Percentiles rank a stretch among this genome's conserved stretches.
Conservation (phyloP, 2,113 vertebrate genomes). For the Fulica atra region DNA sequence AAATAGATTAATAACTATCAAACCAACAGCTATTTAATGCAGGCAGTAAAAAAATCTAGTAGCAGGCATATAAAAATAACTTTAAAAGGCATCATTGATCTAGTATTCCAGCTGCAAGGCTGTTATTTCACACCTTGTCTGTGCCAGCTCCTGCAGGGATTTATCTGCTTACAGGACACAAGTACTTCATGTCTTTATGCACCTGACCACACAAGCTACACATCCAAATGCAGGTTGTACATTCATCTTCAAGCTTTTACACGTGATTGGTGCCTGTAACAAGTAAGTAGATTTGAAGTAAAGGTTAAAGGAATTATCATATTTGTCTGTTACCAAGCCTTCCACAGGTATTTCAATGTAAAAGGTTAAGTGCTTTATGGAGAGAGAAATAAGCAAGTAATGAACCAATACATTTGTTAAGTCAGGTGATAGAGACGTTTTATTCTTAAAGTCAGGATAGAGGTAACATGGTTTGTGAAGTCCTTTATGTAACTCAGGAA, state of each 20-base stretch:
- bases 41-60: not conserved
- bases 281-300: not conserved
- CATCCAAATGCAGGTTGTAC: not conserved
- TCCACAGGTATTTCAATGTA: not conserved
- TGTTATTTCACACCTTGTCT: conserved; percentile 12
- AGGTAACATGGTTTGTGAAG: not conserved
- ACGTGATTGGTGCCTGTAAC: not conserved
- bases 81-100: not conserved
- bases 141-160: not conserved
- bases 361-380: not conserved
- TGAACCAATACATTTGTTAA: not conserved
- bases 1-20: not conserved
- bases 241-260: not conserved
- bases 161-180: not conserved
- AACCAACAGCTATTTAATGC: not conserved
- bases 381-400: not conserved
- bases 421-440: not conserved
- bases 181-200: not conserved
- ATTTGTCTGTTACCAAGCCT: not conserved
- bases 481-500: not conserved
- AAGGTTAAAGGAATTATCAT: conserved; percentile 22
- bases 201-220: not conserved
- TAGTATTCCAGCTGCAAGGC: not conserved
- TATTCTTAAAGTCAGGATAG: not conserved
- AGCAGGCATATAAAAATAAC: not conserved